phyloP scores from a whole-genome alignment of 2,888 invertebrate genomes.

The Phalangium opilio region DNA sequence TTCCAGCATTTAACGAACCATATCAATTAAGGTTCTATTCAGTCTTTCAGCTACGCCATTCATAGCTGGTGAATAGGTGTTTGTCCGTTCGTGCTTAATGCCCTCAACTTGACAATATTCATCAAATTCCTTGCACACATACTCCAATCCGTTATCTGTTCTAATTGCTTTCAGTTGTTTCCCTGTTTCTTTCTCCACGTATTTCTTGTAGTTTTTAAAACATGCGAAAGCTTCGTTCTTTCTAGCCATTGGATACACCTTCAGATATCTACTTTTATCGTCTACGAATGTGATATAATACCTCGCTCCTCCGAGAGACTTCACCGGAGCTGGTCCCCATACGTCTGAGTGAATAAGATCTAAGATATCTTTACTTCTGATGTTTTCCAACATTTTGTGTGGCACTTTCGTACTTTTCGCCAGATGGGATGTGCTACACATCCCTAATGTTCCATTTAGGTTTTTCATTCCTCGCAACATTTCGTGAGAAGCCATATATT shows the following conservation, averaged over 20 bases:
- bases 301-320: constrained; percentile 4
- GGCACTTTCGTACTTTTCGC: too few relatives aligned
- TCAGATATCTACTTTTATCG: constrained; percentile 2
- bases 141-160: constrained; percentile 1
- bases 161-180: neutral
- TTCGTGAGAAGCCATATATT: too few relatives aligned
- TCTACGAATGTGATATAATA: constrained; percentile 9
- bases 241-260: constrained; percentile 3
- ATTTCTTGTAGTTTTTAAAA: too few relatives aligned
- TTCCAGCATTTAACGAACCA: neutral
- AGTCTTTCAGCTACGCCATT: constrained; percentile 4
- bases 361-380: too few relatives aligned
- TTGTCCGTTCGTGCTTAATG: constrained; percentile 1
- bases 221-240: constrained; percentile 3
- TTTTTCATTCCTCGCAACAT: too few relatives aligned
- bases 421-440: too few relatives aligned
- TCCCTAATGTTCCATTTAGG: too few relatives aligned
- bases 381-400: too few relatives aligned
- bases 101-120: neutral
- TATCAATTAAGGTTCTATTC: neutral
- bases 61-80: constrained; percentile 2
- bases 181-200: too few relatives aligned
- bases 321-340: constrained; percentile 5
- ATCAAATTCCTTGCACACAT: neutral
- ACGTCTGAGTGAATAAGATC: constrained; percentile 6